These are phyloP conservation scores for Platycercus adscitus DNA, from an alignment of 2,113 vertebrate genomes.

Conservation along the genomic window DNA sequence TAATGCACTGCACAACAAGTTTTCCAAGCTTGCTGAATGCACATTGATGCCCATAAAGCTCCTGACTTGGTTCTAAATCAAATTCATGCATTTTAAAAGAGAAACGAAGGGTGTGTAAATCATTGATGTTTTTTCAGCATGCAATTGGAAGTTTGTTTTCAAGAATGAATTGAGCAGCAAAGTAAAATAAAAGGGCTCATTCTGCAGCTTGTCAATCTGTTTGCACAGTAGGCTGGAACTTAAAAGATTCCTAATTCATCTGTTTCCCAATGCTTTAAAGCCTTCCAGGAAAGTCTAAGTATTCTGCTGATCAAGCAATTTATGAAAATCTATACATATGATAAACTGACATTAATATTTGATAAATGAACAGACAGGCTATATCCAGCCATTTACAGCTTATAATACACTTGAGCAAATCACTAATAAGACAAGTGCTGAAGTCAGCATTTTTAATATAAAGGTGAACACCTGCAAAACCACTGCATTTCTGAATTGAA, in stretches of 20 bases:
- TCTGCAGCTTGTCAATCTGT: neutral
- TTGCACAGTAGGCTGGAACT: neutral
- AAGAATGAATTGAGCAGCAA: neutral
- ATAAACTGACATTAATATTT: conserved; percentile 14
- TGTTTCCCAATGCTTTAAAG: neutral
- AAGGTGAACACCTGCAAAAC: neutral
- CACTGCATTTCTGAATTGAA: neutral
- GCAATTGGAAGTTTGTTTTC: neutral
- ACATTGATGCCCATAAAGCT: neutral
- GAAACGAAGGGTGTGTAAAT: neutral
- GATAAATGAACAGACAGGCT: neutral
- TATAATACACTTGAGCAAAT: neutral
- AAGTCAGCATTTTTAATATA: neutral
- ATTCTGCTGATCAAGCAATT: conserved; percentile 1
- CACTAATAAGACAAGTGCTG: neutral
- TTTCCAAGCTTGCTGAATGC: neutral
- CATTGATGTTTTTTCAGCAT: neutral
- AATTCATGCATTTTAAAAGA: neutral
- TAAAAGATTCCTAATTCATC: neutral
- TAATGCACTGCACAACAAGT: neutral
- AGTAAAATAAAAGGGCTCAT: neutral
- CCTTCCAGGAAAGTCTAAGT: neutral
- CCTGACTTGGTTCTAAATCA: neutral
- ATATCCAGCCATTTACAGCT: neutral
- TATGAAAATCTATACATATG: neutral